Conservation (phyloP, 30 jellyfish, hydroid and myxozoan species). For the Cassiopea andromeda region DNA sequence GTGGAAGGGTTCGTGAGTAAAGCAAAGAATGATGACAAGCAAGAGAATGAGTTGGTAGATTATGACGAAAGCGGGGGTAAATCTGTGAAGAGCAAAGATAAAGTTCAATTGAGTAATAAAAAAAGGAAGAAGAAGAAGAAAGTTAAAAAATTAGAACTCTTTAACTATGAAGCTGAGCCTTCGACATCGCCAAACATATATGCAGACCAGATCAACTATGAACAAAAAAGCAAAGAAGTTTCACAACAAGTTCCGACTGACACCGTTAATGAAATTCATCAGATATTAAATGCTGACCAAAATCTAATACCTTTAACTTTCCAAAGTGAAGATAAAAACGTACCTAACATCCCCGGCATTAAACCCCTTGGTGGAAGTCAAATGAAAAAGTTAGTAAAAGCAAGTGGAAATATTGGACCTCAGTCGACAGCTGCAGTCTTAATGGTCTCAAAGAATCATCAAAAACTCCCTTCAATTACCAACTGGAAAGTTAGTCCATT, state of each 20-base stretch:
- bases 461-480: background rate
- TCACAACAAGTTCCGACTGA: conserved; percentile 70
- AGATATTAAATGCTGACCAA: conserved; percentile 53
- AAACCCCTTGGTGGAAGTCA: background rate
- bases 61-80: conserved; percentile 2
- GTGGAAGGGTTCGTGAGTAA: conserved; percentile 28
- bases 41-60: background rate
- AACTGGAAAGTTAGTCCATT: background rate
- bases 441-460: background rate
- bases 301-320: conserved; percentile 49
- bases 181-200: conserved; percentile 42
- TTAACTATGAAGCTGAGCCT: background rate
- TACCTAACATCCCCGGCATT: conserved; percentile 20
- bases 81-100: background rate
- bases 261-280: conserved; percentile 48
- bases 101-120: background rate
- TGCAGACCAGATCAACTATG: conserved; percentile 62
- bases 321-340: conserved; percentile 34
- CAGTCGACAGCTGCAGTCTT: background rate
- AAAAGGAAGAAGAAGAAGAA: conserved; percentile 1
- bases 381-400: conserved; percentile 7
- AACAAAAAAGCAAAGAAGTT: conserved; percentile 57
- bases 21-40: background rate
- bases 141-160: background rate
- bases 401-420: background rate